Conservation (phyloP, 2,888 invertebrate species). For the Hanleya hanleyi region DNA sequence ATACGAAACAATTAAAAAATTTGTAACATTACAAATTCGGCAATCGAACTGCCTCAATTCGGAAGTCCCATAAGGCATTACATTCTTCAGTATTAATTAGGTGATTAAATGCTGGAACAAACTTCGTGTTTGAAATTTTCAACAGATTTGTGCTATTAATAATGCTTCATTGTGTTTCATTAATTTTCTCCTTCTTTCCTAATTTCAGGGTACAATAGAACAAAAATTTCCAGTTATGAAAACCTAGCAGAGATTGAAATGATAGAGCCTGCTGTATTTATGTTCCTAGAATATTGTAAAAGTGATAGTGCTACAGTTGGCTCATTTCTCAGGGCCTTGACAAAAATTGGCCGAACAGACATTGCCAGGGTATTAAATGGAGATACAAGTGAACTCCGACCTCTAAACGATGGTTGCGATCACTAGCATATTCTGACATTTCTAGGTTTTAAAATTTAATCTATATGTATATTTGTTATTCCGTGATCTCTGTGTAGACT, state of each 20-base stretch:
- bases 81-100: too few relatives aligned
- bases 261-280: conserved; percentile 39
- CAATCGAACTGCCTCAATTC: too few relatives aligned
- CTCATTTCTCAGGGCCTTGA: conserved; percentile 49
- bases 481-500: too few relatives aligned
- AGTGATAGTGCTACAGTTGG: conserved; percentile 51
- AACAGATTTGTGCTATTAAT: too few relatives aligned
- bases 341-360: conserved; percentile 54
- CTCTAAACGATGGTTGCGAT: conserved; percentile 7
- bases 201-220: conserved; percentile 53
- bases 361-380: conserved; percentile 46
- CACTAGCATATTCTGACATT: neutral
- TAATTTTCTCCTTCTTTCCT: neutral
- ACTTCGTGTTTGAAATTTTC: too few relatives aligned
- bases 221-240: conserved; percentile 47
- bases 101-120: too few relatives aligned
- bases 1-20: too few relatives aligned
- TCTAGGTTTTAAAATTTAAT: too few relatives aligned
- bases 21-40: too few relatives aligned
- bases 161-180: neutral
- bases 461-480: too few relatives aligned
- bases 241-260: conserved; percentile 31
- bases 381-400: conserved; percentile 23
- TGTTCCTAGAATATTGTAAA: conserved; percentile 56
- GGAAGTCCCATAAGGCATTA: too few relatives aligned